phyloP scores from a whole-genome alignment of 1,140 invertebrate genomes.

The Drosophila watanabei region DNA sequence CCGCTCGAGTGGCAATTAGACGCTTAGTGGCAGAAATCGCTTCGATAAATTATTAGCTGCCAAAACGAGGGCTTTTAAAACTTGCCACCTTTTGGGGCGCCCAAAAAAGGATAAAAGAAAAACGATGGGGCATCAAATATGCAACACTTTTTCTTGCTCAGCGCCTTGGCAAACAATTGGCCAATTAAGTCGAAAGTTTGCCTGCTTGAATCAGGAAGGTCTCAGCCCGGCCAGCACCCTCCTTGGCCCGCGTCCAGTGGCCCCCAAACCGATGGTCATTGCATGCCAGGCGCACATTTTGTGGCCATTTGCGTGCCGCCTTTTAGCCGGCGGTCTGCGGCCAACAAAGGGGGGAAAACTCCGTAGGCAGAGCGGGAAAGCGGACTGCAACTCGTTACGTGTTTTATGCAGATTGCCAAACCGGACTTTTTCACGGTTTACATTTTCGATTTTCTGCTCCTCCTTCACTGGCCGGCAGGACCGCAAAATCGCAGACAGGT shows the following conservation, averaged over 20 bases:
- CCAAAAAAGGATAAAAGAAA: neutral
- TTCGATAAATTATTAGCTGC: constrained; percentile 52
- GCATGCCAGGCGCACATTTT: constrained; percentile 73
- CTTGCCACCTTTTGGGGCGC: constrained; percentile 29
- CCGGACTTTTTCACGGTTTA: constrained; percentile 56
- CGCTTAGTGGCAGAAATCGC: constrained; percentile 26
- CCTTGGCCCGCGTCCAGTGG: constrained; percentile 11
- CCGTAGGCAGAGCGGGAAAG: neutral
- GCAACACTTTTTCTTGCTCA: constrained; percentile 72
- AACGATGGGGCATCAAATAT: constrained; percentile 57
- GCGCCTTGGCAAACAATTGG: constrained; percentile 75
- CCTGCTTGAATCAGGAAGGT: constrained; percentile 33
- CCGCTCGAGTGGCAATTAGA: constrained; percentile 38
- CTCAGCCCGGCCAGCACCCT: neutral
- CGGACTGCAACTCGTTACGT: constrained; percentile 62
- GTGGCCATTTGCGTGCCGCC: constrained; percentile 76
- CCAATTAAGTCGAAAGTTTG: constrained; percentile 79
- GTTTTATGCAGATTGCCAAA: constrained; percentile 75
- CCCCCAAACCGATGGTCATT: constrained; percentile 48
- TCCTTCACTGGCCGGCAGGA: constrained; percentile 3
- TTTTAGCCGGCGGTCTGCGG: constrained; percentile 18
- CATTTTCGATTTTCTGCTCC: constrained; percentile 66
- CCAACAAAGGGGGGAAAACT: constrained; percentile 5
- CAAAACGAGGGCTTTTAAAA: constrained; percentile 43
- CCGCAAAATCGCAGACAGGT: constrained; percentile 32